Base-by-base conservation (phyloP, 1,140 invertebrate species). In the Cherax destructor region DNA sequence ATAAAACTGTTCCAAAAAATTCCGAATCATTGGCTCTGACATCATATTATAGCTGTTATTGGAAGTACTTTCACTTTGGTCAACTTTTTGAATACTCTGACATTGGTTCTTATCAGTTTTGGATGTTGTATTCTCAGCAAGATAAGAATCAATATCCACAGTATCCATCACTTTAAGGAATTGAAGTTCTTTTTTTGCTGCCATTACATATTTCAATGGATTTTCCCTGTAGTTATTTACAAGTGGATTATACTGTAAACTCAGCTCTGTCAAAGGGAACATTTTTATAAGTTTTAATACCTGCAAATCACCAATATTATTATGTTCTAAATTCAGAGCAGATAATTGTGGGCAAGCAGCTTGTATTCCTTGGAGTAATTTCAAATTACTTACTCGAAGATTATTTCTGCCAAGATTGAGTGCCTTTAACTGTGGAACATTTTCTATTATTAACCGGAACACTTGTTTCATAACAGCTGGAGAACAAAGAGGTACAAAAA, bases 251-350 rank as follows among this genome's bases (percentile, higher is more conserved):
- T 81, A 83, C 52, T 91, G 83, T 30, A 91, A 72, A 83, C 72
- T 91, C 41, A 91, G 65, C 59, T 91, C 90, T 65, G 77, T 83
- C 11, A 91, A 30, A 76, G 84, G 90, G 69, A 91, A 91, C 84
- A 87, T 86, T 74, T 91, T 91, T 24, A 74, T 30, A 24, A 87
- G 41, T 9, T 47, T 24, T 41, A 69, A 80, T 4, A 91, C n/a
- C n/a, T 56, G 47, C 30, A 91, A 50, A 77, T 91, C 79, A 74
- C n/a, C 41, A 74, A 91, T 86, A 3, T 72, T 61, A 81, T 91
- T 91, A 47, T 87, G 84, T 24, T 86, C 84, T 41, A 91, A 83
- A 61, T 91, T 91, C 6, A 91, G 41, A 24, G 90, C 90, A 47
- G 61, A n/a, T 18, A 91, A 52, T n/a, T 91, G 78, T 7, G 84